Conservation (phyloP, 2,888 invertebrate species). For the Sminthurides aquaticus region DNA sequence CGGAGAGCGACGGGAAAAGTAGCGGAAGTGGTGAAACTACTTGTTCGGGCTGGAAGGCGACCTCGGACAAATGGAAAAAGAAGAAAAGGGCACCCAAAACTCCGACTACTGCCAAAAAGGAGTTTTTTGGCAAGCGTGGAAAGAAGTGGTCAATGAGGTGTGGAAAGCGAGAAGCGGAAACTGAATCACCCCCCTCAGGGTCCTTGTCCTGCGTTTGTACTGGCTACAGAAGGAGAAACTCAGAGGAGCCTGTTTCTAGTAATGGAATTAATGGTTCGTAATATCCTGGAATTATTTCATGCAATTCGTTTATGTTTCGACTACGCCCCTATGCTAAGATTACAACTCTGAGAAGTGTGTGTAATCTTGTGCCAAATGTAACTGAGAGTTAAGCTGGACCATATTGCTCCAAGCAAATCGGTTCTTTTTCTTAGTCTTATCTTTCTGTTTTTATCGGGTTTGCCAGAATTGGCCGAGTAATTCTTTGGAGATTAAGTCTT, state of each 20-base stretch:
- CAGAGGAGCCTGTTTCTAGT: constrained; percentile 26
- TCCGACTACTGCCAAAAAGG: constrained; percentile 33
- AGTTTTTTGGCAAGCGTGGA: constrained; percentile 39
- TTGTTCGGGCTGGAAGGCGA: constrained; percentile 34
- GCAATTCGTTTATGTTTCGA: background rate
- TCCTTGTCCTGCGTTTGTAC: constrained; percentile 56
- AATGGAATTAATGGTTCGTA: background rate
- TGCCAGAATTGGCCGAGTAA: background rate
- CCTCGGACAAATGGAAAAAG: constrained; percentile 38
- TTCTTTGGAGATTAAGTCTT: background rate
- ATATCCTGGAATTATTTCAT: background rate
- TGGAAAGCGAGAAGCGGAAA: constrained; percentile 28
- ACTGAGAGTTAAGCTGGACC: too few relatives aligned
- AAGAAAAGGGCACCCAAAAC: constrained; percentile 32
- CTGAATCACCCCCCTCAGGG: constrained; percentile 34
- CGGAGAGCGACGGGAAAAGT: constrained; percentile 35
- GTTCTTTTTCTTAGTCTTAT: too few relatives aligned
- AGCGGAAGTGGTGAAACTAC: constrained; percentile 37
- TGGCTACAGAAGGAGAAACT: constrained; percentile 58
- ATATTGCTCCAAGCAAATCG: too few relatives aligned
- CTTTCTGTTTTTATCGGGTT: too few relatives aligned
- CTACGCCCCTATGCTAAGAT: too few relatives aligned
- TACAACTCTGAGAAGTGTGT: too few relatives aligned
- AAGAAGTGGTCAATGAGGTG: constrained; percentile 41
- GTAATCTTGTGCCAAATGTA: too few relatives aligned